Evolutionary conservation across 2,888 invertebrate genomes (phyloP).

Genomic region (Brachypterus glaber): DNA sequence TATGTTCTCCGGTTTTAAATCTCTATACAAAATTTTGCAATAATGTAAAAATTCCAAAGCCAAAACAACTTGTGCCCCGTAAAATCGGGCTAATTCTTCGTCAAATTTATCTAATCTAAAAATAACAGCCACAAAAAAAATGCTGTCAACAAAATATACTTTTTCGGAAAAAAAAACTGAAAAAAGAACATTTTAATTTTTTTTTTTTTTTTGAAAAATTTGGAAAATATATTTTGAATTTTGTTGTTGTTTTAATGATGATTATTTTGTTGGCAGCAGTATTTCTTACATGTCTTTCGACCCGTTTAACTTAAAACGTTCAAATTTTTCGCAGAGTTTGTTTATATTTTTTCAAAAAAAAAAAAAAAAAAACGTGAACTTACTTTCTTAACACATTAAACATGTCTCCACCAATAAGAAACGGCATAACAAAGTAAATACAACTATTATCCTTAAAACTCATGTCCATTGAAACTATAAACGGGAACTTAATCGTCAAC

Average conservation of each 20-base stretch:
- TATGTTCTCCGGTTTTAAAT: constrained; percentile 88
- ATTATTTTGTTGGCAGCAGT: no score
- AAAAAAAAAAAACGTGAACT: constrained; percentile 7
- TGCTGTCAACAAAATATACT: no score
- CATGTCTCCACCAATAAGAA: constrained; percentile 78
- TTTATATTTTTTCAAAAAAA: no score
- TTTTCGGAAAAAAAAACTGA: no score
- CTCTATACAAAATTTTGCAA: constrained; percentile 79
- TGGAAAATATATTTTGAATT: not conserved
- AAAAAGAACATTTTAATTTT: no score
- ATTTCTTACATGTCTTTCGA: no score
- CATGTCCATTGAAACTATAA: constrained; percentile 75
- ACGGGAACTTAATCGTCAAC: constrained; percentile 77
- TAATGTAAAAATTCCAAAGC: constrained; percentile 87
- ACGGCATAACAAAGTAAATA: constrained; percentile 76
- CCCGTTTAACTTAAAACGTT: no score
- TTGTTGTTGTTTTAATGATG: not conserved
- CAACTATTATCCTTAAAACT: constrained; percentile 79
- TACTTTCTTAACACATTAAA: constrained; percentile 61
- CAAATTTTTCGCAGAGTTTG: no score
- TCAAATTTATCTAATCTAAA: constrained; percentile 47
- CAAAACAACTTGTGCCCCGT: constrained; percentile 80
- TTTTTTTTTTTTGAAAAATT: no score
- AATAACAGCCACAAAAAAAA: no score
- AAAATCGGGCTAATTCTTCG: constrained; percentile 76